Evolutionary conservation across 2,888 invertebrate genomes (phyloP), one percentile per base, ranked within the genome.

Genomic region (Pollenia amentaria): DNA sequence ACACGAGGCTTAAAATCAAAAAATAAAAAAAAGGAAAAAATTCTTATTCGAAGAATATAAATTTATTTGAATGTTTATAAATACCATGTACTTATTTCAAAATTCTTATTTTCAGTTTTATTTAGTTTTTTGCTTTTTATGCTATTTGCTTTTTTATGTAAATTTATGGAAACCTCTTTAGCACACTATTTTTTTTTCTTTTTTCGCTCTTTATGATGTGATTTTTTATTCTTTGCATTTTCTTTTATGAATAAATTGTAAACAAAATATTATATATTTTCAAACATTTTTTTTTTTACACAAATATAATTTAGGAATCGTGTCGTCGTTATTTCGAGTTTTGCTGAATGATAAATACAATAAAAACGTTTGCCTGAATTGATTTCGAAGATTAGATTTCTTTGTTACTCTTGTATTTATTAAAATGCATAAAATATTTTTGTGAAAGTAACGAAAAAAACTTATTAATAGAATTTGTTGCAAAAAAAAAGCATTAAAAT

Each of bases 331-430:
- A 29, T 29, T 29, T 29, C n/a, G 57, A 38, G 11, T 40, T 44
- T 38, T 21, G 44, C 2, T 14, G 21, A 60, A 16, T 69, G 51
- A 60, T 46, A 14, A 84, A 73, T 60, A 60, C 9, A 53, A 18
- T 44, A n/a, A 29, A 70, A 82, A 84, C 84, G 60, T 77, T 84
- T 72, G 72, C 67, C 4, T 76, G 76, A 80, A 77, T 84, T 80
- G 76, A 84, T 87, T 87, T 73, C 51, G 48, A 38, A 73, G 80
- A 84, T 87, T 73, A 65, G 38, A 73, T 44, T 48, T 29, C 29
- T 16, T 62, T 60, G 3, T 48, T 77, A 29, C 14, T 16, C 44
- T 60, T 67, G 29, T 18, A 55, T 75, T 55, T 75, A 48, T 10
- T 21, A 16, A 21, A 29, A 29, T 6, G 7, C 12, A 16, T n/a